phyloP scores from a whole-genome alignment of 2,113 vertebrate genomes.

The Nyctereutes procyonoides region DNA sequence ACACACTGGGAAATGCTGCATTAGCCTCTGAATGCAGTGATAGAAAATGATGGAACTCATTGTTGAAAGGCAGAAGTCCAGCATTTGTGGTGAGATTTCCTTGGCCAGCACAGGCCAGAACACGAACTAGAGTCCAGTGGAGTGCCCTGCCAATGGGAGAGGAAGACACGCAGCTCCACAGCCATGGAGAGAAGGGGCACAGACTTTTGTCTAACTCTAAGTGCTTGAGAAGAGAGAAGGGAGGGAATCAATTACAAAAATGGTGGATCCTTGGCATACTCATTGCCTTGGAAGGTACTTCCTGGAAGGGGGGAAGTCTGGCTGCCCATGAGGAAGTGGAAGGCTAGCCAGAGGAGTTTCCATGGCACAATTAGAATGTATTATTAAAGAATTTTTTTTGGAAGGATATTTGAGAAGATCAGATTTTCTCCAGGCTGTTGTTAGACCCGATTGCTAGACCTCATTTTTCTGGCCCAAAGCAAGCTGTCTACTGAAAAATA shows the following conservation, averaged over 20 bases:
- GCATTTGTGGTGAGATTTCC: background rate
- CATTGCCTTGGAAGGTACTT: slow-evolving; percentile 55
- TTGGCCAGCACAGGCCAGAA: background rate
- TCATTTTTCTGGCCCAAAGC: slow-evolving; percentile 66
- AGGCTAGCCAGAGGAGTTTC: slow-evolving; percentile 62
- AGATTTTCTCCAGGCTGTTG: slow-evolving; percentile 70
- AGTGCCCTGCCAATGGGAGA: background rate
- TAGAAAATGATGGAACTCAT: background rate
- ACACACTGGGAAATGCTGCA: background rate
- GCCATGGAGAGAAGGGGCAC: background rate
- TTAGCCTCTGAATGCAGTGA: background rate
- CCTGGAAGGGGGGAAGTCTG: slow-evolving; percentile 38
- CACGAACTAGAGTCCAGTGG: background rate
- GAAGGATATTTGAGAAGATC: slow-evolving; percentile 69
- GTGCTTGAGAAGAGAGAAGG: background rate
- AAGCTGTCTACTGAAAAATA: slow-evolving; percentile 69
- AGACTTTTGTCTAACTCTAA: background rate
- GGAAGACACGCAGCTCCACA: background rate
- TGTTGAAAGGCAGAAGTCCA: background rate
- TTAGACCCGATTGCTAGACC: slow-evolving; percentile 58
- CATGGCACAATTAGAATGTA: slow-evolving; percentile 53
- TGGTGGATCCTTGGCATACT: background rate
- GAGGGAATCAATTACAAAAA: background rate
- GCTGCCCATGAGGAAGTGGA: slow-evolving; percentile 42
- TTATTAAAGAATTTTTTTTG: slow-evolving; percentile 45